Evolutionary conservation across 2,888 invertebrate genomes (phyloP), one percentile per base, ranked within the genome.

Genomic region (Drosophila melanocephala): DNA sequence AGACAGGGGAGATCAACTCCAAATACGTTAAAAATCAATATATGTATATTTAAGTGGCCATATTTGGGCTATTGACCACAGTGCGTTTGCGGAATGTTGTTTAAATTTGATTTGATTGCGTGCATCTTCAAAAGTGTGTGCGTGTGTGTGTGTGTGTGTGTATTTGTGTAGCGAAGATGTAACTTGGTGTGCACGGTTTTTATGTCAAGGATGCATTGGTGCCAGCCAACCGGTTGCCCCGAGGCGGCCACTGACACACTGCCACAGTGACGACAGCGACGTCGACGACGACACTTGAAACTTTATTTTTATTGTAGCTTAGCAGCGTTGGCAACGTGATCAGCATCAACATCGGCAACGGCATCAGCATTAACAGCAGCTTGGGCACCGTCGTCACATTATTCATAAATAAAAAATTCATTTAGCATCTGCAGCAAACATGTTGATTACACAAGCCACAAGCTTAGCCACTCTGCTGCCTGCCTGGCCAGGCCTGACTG

Each of bases 181-280:
- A 85, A 85, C 84, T 86, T 77, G 81, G 78, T 64, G 74, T 77
- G 78, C 71, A 64, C 75, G 83, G 80, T 92, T 92, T 93, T 93
- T 92, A 91, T 93, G 93, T 93, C 93, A 93, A 93, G 93, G 93
- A 93, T 93, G 89, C 88, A 85, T 87, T 81, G 88, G 83, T 82
- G 79, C 90, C 86, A 70, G 66, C 63, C 66, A 93, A 93, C 93
- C 93, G 92, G 93, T 93, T 92, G 87, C 82, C 78, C 83, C 83
- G 85, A 76, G 79, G 82, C 86, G 85, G 90, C 87, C 87, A 88
- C 89, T 90, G 84, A 87, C 90, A 89, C 81, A 89, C 72, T 89
- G 88, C 86, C 84, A 75, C 83, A 85, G 64, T 84, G 82, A 75
- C 70, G 80, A 51, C 66, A 47, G 22, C 55, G 51, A 39, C 56